Percentiles rank a stretch among this genome's conserved stretches.
phyloP scores from a whole-genome alignment of 2,797 vertebrate genomes.

The Halcyon badia region DNA sequence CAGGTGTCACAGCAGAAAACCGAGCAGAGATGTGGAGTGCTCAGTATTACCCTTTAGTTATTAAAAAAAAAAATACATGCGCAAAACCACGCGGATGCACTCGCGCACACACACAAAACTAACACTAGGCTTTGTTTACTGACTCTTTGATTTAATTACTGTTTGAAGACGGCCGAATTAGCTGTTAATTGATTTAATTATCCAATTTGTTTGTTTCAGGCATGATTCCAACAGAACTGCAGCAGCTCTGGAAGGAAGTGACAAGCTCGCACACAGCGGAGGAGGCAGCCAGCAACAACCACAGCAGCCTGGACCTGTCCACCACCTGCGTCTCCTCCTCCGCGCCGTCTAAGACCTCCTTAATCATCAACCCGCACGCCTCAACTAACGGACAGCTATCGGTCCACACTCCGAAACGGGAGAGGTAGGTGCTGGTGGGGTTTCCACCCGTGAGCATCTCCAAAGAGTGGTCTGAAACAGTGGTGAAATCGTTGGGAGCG shows the following conservation, averaged over 20 bases:
- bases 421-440: conserved; percentile 82
- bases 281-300: conserved; percentile 91
- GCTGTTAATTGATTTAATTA: conserved; percentile 99
- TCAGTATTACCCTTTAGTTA: conserved; percentile 65
- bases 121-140: conserved; percentile 97
- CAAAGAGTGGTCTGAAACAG: accelerated
- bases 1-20: not conserved
- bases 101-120: conserved; percentile 52
- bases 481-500: not conserved
- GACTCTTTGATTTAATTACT: conserved; percentile 98
- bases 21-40: not conserved
- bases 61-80: conserved; percentile 70
- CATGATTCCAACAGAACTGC: conserved; percentile 99
- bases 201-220: conserved; percentile 99
- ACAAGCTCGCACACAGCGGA: conserved; percentile 90
- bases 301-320: conserved; percentile 95
- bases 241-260: conserved; percentile 99
- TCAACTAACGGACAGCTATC: conserved; percentile 95
- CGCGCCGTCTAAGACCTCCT: conserved; percentile 89
- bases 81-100: not conserved
- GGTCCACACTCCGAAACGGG: conserved; percentile 93
- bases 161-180: conserved; percentile 95
- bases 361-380: conserved; percentile 92
- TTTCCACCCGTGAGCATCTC: not conserved
- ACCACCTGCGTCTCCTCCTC: conserved; percentile 87